These are phyloP conservation scores for Fulmarus glacialis DNA, from an alignment of 2,113 vertebrate species.

Conservation along the genomic window DNA sequence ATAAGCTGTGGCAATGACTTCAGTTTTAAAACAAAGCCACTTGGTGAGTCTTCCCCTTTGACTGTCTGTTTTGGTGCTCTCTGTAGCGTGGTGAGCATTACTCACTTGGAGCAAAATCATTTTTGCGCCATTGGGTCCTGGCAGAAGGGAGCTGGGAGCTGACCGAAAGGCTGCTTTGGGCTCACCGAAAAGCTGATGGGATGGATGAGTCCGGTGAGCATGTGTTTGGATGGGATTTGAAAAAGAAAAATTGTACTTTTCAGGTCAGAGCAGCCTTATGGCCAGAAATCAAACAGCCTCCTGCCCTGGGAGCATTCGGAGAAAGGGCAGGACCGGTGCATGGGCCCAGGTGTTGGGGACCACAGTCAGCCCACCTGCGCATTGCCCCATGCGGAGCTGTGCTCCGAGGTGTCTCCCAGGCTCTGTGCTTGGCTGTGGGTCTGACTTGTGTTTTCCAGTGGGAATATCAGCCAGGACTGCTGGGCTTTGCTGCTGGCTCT, in stretches of 20 bases:
- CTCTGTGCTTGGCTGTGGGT: background rate
- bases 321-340: background rate
- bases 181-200: background rate
- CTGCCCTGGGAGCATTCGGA: background rate
- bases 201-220: background rate
- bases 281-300: background rate
- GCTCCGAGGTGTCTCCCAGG: background rate
- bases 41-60: background rate
- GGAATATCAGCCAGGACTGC: background rate
- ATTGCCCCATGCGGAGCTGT: background rate
- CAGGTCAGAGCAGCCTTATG: background rate
- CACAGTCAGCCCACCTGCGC: accelerated
- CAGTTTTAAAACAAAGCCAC: background rate
- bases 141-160: background rate
- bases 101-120: background rate
- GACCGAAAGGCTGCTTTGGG: background rate
- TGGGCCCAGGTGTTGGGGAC: background rate
- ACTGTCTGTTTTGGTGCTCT: background rate
- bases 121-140: background rate
- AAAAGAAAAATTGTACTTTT: background rate
- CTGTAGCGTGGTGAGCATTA: background rate
- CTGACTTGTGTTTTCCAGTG: background rate
- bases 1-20: background rate
- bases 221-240: background rate
- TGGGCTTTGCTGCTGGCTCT: background rate